These are phyloP conservation scores for Calameuta filiformis DNA, from an alignment of 2,888 invertebrate genomes.

Conservation along the genomic window DNA sequence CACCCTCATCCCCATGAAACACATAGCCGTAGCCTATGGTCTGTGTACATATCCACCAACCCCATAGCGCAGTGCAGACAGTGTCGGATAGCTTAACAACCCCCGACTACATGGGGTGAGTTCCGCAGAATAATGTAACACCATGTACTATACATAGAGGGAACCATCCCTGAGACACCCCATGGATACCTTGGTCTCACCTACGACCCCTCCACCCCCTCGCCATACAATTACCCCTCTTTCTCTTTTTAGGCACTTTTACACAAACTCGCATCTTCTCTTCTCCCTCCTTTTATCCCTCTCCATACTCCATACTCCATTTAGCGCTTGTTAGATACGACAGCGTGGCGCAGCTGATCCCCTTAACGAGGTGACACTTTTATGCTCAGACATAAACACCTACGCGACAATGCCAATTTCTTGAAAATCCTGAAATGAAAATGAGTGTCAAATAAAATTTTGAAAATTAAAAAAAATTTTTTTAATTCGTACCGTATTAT, in stretches of 20 bases:
- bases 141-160: not conserved
- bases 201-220: not conserved
- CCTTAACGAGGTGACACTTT: constrained; percentile 48
- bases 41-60: not conserved
- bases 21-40: not conserved
- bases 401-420: not conserved
- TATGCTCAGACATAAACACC: not conserved
- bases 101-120: not conserved
- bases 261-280: not conserved
- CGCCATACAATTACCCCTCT: not conserved
- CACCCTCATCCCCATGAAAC: not conserved
- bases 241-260: not conserved
- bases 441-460: not conserved
- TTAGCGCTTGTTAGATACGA: constrained; percentile 63
- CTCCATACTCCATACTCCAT: constrained; percentile 48
- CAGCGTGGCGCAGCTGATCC: constrained; percentile 61
- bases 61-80: not conserved
- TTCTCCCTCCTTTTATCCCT: not conserved
- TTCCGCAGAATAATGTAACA: not conserved
- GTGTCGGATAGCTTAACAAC: not conserved
- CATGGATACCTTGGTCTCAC: constrained; percentile 7
- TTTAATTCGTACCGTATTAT: not conserved
- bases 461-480: not conserved
- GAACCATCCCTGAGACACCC: constrained; percentile 40
- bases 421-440: not conserved